Base-by-base conservation (phyloP, 2,797 vertebrate genomes). In the Macrochelys suwanniensis region DNA sequence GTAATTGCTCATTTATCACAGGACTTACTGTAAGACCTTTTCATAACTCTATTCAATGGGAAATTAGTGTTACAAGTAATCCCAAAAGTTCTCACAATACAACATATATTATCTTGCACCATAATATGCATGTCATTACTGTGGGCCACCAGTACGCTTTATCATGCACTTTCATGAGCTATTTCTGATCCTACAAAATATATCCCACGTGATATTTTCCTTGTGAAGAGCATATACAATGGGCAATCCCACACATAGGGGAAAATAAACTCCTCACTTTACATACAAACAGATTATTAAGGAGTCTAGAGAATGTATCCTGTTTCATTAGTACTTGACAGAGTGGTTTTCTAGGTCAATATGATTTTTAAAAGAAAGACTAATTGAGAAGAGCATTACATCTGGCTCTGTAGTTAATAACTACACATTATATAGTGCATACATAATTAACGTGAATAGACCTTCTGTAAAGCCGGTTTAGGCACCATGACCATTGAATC, bases 1-100 rank as follows among this genome's bases (percentile, higher is more conserved):
- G 21, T 54, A 68, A 92, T 87, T 90, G 4, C 12, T 78, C 76
- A 45, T 92, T 89, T 95, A 78, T 89, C 33, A 21, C 25, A 92
- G 86, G 37, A 31, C 53, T 82, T 81, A 81, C 19, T 68, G 50
- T 15, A 56, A 89, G 28, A 90, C 47, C 5, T 85, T 54, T 82
- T 82, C 50, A 65, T 84, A 94, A 91, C 6, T 5, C 47, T 1
- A 4, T 59, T 86, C 88, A 85, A 59, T 0, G 17, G 5, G 28
- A 77, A 92, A 74, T 80, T 92, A 12, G 25, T 81, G 54, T 83
- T 89, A 71, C 7, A 45, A 28, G 11, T 3, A 85, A 85, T 94
- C 85, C 49, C 42, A 87, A 76, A 84, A 90, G 6, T 61, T 94
- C 93, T 91, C 49, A n/a, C 33, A 85, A 74, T 42, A 31, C 26